phyloP scores from a whole-genome alignment of 2,113 vertebrate species.

The Spea multiplicata region DNA sequence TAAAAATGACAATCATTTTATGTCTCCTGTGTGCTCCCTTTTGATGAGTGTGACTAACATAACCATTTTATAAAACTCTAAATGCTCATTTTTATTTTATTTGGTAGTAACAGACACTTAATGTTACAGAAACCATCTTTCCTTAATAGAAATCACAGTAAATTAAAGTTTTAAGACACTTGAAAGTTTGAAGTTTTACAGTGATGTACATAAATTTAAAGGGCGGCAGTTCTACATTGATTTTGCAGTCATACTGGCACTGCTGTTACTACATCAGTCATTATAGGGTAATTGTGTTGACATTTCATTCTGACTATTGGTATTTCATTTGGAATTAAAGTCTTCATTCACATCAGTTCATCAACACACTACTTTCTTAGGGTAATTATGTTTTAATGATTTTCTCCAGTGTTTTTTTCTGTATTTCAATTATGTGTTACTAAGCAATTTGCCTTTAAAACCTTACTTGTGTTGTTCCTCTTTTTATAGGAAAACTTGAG shows the following conservation, averaged over 20 bases:
- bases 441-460: neutral
- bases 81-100: no score
- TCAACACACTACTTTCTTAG: conserved; percentile 12
- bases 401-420: conserved; percentile 15
- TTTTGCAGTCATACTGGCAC: conserved; percentile 2
- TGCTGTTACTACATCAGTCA: conserved; percentile 10
- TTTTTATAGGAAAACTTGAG: conserved; percentile 4
- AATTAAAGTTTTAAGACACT: conserved; percentile 8
- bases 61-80: no score
- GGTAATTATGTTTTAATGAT: conserved; percentile 39
- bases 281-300: conserved; percentile 36
- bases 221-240: conserved; percentile 8
- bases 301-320: conserved; percentile 37
- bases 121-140: conserved; percentile 15
- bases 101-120: neutral
- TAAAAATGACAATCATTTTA: neutral
- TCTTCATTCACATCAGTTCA: conserved; percentile 17
- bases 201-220: conserved; percentile 4
- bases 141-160: neutral
- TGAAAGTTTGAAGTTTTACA: conserved; percentile 14
- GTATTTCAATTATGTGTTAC: conserved; percentile 27
- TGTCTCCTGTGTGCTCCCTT: no score
- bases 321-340: conserved; percentile 27
- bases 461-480: neutral
- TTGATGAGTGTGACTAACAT: no score